Base-by-base conservation (phyloP, 92 coral and sea anemone species). In the Porites evermanni region DNA sequence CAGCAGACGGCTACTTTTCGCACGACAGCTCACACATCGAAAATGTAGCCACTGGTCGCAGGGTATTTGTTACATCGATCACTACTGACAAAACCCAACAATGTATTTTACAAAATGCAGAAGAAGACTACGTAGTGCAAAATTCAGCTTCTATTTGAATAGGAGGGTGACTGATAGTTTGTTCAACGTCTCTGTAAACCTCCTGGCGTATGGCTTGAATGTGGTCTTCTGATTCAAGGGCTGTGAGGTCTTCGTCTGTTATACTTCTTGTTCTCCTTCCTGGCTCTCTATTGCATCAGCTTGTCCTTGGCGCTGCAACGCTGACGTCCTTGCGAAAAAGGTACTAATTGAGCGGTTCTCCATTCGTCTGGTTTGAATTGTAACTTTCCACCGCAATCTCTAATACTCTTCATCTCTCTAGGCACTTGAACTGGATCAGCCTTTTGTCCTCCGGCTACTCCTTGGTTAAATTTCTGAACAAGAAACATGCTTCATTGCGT, bases 401-500 rank as follows among this genome's bases (percentile, higher is more conserved):
- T 24, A 24, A 24, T 24, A 24, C 26, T 24, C 26, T 24, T 24
- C 26, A 24, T 24, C 26, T 24, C 26, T 24, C 26, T 24, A 24
- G 26, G 1, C 26, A 0, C 26, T 0, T 24, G 26, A 24, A 24
- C 26, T 24, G 26, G 1, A 24, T 24, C 38, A 32, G 3, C 3
- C 38, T 2, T 24, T 24, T 24, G 26, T 1, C 26, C 26, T 24
- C 26, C 26, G 1, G 26, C 26, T 24, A 0, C 26, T 24, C 26
- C 26, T 24, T 24, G 26, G 26, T 24, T 24, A 24, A 24, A 24
- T 24, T 24, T 24, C 26, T 24, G 26, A 24, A 24, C 26, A 24
- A 24, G 26, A 24, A 24, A 83, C 76, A 53, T 91, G 93, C 73
- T 67, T 91, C 38, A 86, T 91, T 26, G 91, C 75, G 81, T 90